Evolutionary conservation across 2,888 invertebrate species (phyloP), one percentile per base, ranked within the genome.

Genomic region (Clunio marinus): DNA sequence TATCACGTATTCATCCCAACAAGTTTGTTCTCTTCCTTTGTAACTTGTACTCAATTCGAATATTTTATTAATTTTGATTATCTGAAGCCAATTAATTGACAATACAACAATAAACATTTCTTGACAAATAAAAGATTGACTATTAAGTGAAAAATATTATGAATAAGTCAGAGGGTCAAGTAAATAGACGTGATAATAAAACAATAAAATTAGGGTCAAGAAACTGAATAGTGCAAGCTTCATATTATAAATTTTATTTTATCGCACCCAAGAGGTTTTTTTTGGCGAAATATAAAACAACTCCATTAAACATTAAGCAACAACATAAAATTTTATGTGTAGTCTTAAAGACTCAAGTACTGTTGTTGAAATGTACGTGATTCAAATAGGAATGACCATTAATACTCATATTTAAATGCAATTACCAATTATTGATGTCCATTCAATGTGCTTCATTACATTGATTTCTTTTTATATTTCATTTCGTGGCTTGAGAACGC

Each of bases 371-470:
- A 15, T 1, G 41, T 25, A 62, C 62, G 62, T 62, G 62, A 62
- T 62, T 41, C n/a, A 41, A 62, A 37, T 62, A 2, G 7, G 13
- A 41, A 62, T 62, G 25, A 25, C n/a, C 17, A 62, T 62, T 62
- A 62, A 62, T 62, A 28, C 7, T 3, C 5, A 24, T 24, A 55
- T 55, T 55, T 22, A 41, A 41, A 41, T 62, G 41, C 62, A 62
- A 32, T 62, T 25, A 37, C 27, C 13, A 10, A 10, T 22, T 62
- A 62, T 62, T 41, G n/a, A 62, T 62, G 62, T 37, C 60, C 2
- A 17, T 45, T 45, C 4, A 32, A 45, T 45, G 15, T 45, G 15
- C 13, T n/a, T 45, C 17, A 17, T n/a, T 32, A 32, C 32, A 32
- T n/a, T 32, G 32, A 32, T 32, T 32, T 45, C 45, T n/a, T n/a